phyloP scores from a whole-genome alignment of 2,888 invertebrate genomes.

The Ochropleura plecta region DNA sequence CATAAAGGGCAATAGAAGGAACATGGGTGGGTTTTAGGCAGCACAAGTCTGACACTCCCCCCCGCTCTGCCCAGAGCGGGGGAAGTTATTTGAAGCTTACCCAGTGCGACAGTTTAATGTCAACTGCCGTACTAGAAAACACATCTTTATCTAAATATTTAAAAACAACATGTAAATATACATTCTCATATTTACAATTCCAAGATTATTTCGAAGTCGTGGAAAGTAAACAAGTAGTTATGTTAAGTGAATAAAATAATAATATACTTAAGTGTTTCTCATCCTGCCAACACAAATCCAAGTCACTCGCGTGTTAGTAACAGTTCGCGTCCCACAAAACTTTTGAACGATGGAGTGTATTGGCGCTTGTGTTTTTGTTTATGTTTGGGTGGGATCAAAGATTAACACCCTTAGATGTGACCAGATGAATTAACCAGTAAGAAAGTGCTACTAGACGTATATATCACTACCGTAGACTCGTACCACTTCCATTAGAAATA shows the following conservation, averaged over 20 bases:
- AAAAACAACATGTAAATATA: neutral
- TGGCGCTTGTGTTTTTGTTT: constrained; percentile 56
- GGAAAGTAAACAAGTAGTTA: neutral
- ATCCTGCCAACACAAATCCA: constrained; percentile 47
- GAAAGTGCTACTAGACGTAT: neutral
- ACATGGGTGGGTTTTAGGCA: no score
- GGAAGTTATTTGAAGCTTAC: no score
- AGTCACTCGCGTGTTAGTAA: constrained; percentile 25
- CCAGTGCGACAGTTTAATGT: neutral
- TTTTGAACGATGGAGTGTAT: constrained; percentile 51
- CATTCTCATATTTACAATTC: neutral
- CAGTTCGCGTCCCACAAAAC: constrained; percentile 46
- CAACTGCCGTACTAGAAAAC: neutral
- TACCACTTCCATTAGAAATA: neutral
- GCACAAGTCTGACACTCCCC: no score
- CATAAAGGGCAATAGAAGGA: no score
- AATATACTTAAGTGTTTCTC: constrained; percentile 5
- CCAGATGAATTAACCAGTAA: neutral
- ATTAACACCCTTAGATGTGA: neutral
- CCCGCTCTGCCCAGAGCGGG: no score
- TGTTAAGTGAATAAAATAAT: neutral
- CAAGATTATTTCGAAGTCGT: neutral
- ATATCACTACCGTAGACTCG: neutral
- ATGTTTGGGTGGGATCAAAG: neutral
- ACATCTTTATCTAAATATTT: neutral